Evolutionary conservation across 2,113 vertebrate species (phyloP).

Genomic region (Corydoras sp.): DNA sequence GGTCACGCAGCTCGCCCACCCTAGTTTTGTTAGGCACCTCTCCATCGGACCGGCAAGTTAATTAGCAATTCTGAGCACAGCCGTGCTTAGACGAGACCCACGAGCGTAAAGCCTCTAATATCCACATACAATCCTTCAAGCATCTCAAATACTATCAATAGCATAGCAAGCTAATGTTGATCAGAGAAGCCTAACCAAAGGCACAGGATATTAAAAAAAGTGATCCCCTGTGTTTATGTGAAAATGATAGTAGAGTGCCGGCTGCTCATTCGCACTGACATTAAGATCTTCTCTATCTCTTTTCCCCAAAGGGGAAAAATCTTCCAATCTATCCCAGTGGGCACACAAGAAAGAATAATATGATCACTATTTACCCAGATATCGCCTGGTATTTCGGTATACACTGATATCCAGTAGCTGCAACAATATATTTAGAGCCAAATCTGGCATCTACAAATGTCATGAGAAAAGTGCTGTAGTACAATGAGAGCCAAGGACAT

Average conservation of each 20-base stretch:
- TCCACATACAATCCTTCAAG: conserved; percentile 42
- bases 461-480: conserved; percentile 63
- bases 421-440: conserved; percentile 73
- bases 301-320: conserved; percentile 67
- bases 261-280: conserved; percentile 76
- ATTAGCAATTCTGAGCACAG: conserved; percentile 53
- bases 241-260: conserved; percentile 43
- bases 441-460: conserved; percentile 89
- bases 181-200: conserved; percentile 28
- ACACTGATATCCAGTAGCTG: conserved; percentile 74
- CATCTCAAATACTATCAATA: conserved; percentile 50
- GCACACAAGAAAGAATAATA: conserved; percentile 82
- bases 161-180: conserved; percentile 36
- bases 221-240: conserved; percentile 50
- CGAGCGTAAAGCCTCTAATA: conserved; percentile 43
- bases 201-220: conserved; percentile 68
- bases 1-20: conserved; percentile 32
- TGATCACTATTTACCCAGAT: conserved; percentile 88
- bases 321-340: conserved; percentile 70
- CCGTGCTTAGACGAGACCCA: conserved; percentile 23
- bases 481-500: conserved; percentile 47
- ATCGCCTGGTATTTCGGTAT: conserved; percentile 81
- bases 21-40: conserved; percentile 40
- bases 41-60: conserved; percentile 36
- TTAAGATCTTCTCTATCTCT: conserved; percentile 86